A percentile compares a stretch with the other conserved stretches of the same genome.
These are phyloP conservation scores for Ptilodon capucinus DNA, from an alignment of 2,888 invertebrate genomes.

Conservation along the genomic window DNA sequence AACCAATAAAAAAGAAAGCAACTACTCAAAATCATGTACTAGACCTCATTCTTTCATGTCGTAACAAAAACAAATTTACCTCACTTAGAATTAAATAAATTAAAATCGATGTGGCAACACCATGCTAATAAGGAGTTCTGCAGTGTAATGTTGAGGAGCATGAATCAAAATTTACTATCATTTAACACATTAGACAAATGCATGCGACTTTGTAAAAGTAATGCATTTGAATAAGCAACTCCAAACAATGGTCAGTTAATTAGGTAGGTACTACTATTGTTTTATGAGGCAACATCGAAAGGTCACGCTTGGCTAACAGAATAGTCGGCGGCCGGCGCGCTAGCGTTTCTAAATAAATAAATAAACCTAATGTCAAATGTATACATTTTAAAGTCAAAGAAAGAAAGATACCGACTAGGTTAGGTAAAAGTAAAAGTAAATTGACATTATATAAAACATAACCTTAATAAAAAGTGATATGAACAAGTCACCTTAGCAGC, in stretches of 20 bases:
- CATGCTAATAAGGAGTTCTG: neutral
- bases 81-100: neutral
- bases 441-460: neutral
- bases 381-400: no score
- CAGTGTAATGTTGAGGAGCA: neutral
- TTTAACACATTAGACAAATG: neutral
- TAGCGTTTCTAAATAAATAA: no score
- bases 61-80: neutral
- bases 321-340: conserved; percentile 31
- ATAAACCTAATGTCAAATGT: no score
- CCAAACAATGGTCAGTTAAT: conserved; percentile 34
- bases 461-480: neutral
- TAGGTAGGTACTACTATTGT: no score
- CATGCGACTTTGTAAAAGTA: no score
- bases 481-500: neutral
- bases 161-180: neutral
- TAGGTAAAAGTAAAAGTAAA: neutral
- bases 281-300: conserved; percentile 33
- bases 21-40: no score
- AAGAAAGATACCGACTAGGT: no score
- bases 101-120: neutral
- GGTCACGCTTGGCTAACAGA: conserved; percentile 43
- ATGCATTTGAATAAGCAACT: conserved; percentile 24
- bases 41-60: no score
- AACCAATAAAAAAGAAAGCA: no score